Percentiles rank a stretch among this genome's conserved stretches.
These are phyloP conservation scores for Varecia variegata DNA, from an alignment of 2,797 vertebrate species.

Conservation along the genomic window DNA sequence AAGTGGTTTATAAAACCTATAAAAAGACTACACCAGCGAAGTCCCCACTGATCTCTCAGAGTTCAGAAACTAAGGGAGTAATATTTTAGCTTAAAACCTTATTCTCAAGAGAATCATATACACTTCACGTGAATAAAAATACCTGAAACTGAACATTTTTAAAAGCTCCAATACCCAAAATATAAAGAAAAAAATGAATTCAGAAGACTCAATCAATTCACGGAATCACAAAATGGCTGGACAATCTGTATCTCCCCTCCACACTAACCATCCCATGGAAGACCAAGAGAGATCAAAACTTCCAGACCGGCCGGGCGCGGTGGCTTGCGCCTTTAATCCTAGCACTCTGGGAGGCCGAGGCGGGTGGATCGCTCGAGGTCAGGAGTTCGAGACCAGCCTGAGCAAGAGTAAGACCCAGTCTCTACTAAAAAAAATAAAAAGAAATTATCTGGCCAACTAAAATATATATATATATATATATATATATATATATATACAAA, in stretches of 20 bases:
- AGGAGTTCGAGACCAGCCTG: too few relatives aligned
- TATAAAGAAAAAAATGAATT: slow-evolving; percentile 77
- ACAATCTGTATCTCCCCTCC: slow-evolving; percentile 75
- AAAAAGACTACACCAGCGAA: slow-evolving; percentile 88
- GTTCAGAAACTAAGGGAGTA: slow-evolving; percentile 82
- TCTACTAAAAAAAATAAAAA: too few relatives aligned
- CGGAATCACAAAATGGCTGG: slow-evolving; percentile 76
- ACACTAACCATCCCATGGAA: slow-evolving; percentile 70
- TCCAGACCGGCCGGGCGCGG: too few relatives aligned
- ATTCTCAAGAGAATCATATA: slow-evolving; percentile 79
- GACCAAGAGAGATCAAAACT: slow-evolving; percentile 71
- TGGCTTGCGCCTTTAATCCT: too few relatives aligned
- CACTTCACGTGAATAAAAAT: slow-evolving; percentile 80
- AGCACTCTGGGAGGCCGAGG: too few relatives aligned
- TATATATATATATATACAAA: too few relatives aligned
- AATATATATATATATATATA: too few relatives aligned
- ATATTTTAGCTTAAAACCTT: slow-evolving; percentile 82
- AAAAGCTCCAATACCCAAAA: slow-evolving; percentile 83
- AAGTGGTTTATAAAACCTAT: slow-evolving; percentile 90
- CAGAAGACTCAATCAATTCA: slow-evolving; percentile 79
- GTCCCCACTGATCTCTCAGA: slow-evolving; percentile 80
- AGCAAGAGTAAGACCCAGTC: too few relatives aligned
- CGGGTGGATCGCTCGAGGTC: too few relatives aligned
- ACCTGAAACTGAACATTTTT: slow-evolving; percentile 82
- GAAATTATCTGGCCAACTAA: too few relatives aligned